phyloP scores from a whole-genome alignment of 1,140 invertebrate genomes.

The Ceratina australensis region DNA sequence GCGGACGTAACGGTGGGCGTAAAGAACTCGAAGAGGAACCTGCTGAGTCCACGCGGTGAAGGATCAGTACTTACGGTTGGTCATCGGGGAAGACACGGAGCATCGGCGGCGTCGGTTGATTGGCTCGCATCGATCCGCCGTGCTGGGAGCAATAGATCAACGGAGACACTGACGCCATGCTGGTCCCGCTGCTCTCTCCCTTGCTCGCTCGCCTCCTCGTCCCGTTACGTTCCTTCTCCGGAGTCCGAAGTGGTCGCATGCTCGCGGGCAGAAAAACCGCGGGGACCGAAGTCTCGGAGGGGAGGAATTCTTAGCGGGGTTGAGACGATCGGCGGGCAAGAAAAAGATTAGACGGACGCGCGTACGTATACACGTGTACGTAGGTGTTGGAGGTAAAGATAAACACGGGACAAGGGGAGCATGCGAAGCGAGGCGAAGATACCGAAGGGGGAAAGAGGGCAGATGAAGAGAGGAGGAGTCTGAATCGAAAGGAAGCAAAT shows the following conservation, averaged over 20 bases:
- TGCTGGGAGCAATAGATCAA: slow-evolving; percentile 63
- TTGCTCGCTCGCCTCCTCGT: neutral
- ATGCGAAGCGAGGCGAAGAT: slow-evolving; percentile 16
- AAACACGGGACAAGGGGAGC: neutral
- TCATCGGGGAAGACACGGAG: slow-evolving; percentile 58
- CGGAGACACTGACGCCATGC: slow-evolving; percentile 61
- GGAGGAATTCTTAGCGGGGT: neutral
- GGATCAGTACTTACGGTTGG: slow-evolving; percentile 53
- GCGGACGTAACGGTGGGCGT: slow-evolving; percentile 1
- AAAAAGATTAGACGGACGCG: neutral
- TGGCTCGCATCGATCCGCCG: slow-evolving; percentile 65
- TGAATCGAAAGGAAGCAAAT: slow-evolving; percentile 38
- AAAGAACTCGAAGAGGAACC: slow-evolving; percentile 45
- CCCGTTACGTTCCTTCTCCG: neutral
- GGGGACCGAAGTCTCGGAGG: neutral
- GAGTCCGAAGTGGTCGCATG: neutral
- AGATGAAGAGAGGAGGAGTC: slow-evolving; percentile 33
- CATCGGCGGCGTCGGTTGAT: slow-evolving; percentile 58
- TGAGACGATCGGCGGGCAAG: neutral
- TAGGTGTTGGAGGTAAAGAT: neutral
- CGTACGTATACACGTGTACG: neutral
- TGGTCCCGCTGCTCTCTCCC: slow-evolving; percentile 26
- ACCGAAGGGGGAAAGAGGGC: slow-evolving; percentile 1
- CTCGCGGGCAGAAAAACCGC: neutral
- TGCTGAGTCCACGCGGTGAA: slow-evolving; percentile 32